Evolutionary conservation across 2,888 invertebrate genomes (phyloP).

Genomic region (Protophormia terraenovae): DNA sequence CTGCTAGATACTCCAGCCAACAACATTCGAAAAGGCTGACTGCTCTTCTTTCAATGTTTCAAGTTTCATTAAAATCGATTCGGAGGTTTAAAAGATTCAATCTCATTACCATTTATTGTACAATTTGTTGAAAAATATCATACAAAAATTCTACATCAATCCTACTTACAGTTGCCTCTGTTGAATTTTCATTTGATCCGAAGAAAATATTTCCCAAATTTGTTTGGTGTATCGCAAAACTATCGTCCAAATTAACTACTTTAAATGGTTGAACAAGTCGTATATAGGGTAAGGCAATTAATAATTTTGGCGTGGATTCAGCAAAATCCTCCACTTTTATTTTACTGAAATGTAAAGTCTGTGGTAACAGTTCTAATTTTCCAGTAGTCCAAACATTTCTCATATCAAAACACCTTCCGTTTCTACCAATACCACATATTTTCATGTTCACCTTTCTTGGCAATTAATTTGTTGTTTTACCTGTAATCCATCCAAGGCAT

Average conservation of each 20-base stretch:
- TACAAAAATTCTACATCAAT: background rate
- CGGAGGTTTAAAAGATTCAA: no score
- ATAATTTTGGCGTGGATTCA: background rate
- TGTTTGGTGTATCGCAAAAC: background rate
- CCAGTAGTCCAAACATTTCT: constrained; percentile 22
- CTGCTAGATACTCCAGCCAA: no score
- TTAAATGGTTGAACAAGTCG: constrained; percentile 12
- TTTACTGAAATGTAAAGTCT: constrained; percentile 13
- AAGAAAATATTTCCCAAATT: background rate
- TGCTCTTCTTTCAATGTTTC: no score
- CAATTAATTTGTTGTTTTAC: background rate
- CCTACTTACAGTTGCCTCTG: background rate
- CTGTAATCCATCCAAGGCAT: background rate
- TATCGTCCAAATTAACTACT: constrained; percentile 20
- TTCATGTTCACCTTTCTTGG: constrained; percentile 10
- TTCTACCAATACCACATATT: background rate
- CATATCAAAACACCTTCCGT: no score
- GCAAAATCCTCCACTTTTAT: constrained; percentile 5
- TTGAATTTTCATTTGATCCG: background rate
- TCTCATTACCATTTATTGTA: no score
- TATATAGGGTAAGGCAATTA: constrained; percentile 9
- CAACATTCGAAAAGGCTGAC: no score
- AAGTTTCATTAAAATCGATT: no score
- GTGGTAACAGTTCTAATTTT: constrained; percentile 15
- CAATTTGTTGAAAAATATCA: no score